Evolutionary conservation across 2,888 invertebrate genomes (phyloP), one percentile per base, ranked within the genome.

Genomic region (Brassicogethes aeneus): DNA sequence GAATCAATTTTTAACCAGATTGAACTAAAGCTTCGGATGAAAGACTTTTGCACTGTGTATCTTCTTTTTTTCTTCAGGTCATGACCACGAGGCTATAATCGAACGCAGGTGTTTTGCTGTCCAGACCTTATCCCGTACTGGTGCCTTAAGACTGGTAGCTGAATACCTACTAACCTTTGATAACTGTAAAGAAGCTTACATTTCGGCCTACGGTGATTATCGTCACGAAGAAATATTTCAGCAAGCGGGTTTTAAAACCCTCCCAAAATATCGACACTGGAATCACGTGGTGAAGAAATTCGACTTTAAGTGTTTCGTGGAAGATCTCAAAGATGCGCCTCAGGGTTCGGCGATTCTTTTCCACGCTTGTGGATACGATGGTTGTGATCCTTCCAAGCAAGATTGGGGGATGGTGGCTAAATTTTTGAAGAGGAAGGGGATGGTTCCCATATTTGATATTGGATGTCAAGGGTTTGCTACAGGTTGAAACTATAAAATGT

Each of bases 301-400:
- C 12, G 32, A 32, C 14, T 13, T 32, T 12, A 3, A 12, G 3
- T 12, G 3, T 32, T 32, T 32, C 13, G 14, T 12, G 14, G 32
- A 32, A 8, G 32, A 32, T 32, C 3, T 32, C 5, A 32, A 12
- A 5, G 13, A 32, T 5, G 32, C 32, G 3, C 3, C 5, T 10
- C 7, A 32, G 10, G 10, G 14, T 15, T 39, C 39, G 13, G 33
- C 16, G 15, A 23, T 37, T n/a, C 5, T 37, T 7, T 13, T 37
- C 3, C 14, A 7, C 3, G 3, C 37, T 3, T 23, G 29, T 37
- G 23, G 23, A 7, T 37, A n/a, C 23, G 14, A 12, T 17, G 16
- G 29, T 10, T 8, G 13, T 10, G 17, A 17, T 17, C 23, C 29
- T 10, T 14, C 37, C 3, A 37, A 37, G 23, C 8, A 17, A 3